These are phyloP conservation scores for Eupsittula cactorum DNA, from an alignment of 2,113 vertebrate species.

Conservation along the genomic window DNA sequence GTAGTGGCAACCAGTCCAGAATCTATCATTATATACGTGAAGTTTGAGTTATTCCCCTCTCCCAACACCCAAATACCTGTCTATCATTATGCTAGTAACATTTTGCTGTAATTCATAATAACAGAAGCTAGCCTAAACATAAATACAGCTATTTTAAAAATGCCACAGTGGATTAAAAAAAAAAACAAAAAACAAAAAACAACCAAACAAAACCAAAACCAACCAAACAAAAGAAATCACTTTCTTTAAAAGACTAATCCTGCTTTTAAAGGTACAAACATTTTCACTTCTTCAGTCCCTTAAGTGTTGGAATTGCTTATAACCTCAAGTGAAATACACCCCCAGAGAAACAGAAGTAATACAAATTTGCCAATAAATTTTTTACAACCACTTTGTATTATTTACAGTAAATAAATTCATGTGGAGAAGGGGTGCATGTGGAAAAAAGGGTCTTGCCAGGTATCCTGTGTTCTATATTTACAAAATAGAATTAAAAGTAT, in stretches of 20 bases:
- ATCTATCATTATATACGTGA: not conserved
- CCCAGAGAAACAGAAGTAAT: not conserved
- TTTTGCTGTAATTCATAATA: not conserved
- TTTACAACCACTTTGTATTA: not conserved
- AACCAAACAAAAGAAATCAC: not conserved
- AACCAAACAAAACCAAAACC: not conserved
- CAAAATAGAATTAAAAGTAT: not conserved
- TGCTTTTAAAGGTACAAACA: not conserved
- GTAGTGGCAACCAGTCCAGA: not conserved
- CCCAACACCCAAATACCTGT: not conserved
- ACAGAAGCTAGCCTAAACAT: not conserved
- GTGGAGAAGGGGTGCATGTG: rapidly evolving
- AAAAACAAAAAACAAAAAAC: not conserved
- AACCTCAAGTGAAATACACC: not conserved
- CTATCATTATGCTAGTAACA: not conserved
- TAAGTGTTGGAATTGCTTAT: not conserved
- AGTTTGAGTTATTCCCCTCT: not conserved
- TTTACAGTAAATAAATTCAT: not conserved
- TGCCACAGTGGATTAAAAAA: not conserved
- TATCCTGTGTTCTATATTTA: not conserved
- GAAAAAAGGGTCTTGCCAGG: not conserved
- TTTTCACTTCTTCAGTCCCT: not conserved
- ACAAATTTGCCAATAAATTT: not conserved
- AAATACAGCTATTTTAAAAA: not conserved
- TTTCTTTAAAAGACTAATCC: not conserved